Base-by-base conservation (phyloP, 2,888 invertebrate genomes). In the Xanthorhoe spadicearia region DNA sequence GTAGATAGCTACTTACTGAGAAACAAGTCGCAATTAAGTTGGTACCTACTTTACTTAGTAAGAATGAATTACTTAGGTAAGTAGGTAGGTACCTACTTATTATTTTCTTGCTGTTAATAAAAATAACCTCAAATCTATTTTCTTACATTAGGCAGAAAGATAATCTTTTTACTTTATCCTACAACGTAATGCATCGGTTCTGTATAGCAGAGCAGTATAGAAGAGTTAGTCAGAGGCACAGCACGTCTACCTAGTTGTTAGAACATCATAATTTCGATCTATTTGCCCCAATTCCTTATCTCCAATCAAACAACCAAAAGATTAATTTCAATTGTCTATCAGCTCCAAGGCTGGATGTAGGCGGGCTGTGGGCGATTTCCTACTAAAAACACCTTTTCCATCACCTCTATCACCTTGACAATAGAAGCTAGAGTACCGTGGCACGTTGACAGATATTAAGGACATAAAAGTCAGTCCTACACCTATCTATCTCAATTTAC, bases 401-500 rank as follows among this genome's bases (percentile, higher is more conserved):
- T 43, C 51, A 43, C 49, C 61, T 35, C n/a, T 61, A 58, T 18
- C 5, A 4, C 52, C 13, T 2, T 5, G 2, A 17, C 0, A 18
- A 46, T 55, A 68, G 51, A 55, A 35, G 50, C 46, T 43, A 54
- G 7, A 38, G n/a, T 64, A 17, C 49, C 18, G 5, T 49, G 54
- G 35, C 61, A 49, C 32, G 38, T 49, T 54, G 61, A 55, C 52
- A 55, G 28, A n/a, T 46, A 23, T 23, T 23, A 23, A 59, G 62
- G 62, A 64, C 64, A 74, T 68, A 64, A 70, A 61, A 59, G 71
- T 68, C 66, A 63, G 19, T 46, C 5, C 43, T 28, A 23, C 55
- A 10, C 49, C 67, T 61, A 71, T 74, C 70, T 70, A 67, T 75
- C 69, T 73, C 71, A 68, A 73, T 71, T 71, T 68, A 74, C 69